Conservation (phyloP, 2,797 vertebrate species). For the Phaenicophaeus curvirostris region DNA sequence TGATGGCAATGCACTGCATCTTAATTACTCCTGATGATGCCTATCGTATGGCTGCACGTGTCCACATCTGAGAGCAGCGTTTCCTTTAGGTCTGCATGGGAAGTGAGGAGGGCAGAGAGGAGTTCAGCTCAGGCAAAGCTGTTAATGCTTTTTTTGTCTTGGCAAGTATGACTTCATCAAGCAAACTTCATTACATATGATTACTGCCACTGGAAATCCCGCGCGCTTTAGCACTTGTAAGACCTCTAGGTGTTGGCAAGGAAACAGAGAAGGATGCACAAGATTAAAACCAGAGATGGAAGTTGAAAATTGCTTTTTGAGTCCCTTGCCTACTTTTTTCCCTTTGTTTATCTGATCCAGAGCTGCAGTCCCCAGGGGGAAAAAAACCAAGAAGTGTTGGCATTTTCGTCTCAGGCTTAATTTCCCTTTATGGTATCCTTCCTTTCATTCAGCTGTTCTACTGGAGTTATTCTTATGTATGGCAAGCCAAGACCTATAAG, state of each 20-base stretch:
- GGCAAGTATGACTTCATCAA: background rate
- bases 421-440: slow-evolving; percentile 32
- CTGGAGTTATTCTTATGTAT: background rate
- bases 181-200: accelerated
- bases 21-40: background rate
- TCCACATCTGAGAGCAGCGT: background rate
- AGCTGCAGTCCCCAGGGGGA: background rate
- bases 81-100: background rate
- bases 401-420: background rate
- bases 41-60: accelerated
- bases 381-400: background rate
- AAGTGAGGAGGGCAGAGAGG: background rate
- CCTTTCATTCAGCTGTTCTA: slow-evolving; percentile 44
- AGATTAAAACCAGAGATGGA: slow-evolving; percentile 39
- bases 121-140: background rate
- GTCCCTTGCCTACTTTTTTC: background rate
- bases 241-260: slow-evolving; percentile 33
- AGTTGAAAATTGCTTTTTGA: background rate
- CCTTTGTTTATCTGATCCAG: background rate
- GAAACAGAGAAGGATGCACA: background rate
- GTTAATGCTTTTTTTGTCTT: background rate
- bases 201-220: background rate
- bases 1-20: accelerated
- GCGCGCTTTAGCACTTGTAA: background rate
- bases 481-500: slow-evolving; percentile 46